These are phyloP conservation scores for Phasianus colchicus DNA, from an alignment of 2,113 vertebrate species.

Conservation along the genomic window DNA sequence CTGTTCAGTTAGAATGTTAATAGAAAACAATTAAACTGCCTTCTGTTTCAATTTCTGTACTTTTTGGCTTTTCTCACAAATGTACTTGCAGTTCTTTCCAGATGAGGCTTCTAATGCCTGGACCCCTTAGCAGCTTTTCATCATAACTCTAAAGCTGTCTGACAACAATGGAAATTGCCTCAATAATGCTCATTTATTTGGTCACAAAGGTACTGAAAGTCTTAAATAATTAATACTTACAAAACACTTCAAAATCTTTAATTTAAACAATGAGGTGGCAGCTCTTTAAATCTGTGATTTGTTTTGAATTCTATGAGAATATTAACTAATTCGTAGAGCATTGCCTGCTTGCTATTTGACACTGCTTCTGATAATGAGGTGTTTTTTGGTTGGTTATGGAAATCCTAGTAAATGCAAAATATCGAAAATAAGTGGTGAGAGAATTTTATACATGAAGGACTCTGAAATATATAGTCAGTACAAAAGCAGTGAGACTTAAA, in stretches of 20 bases:
- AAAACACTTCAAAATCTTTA: background rate
- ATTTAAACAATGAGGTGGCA: background rate
- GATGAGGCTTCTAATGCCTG: background rate
- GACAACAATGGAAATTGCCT: background rate
- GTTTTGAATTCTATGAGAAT: background rate
- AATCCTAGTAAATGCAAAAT: constrained; percentile 6
- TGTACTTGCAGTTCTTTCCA: background rate
- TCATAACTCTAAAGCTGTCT: background rate
- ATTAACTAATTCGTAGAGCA: background rate
- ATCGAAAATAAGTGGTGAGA: background rate
- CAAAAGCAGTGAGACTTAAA: background rate
- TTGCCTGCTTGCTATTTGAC: background rate
- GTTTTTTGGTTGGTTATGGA: background rate
- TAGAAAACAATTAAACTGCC: background rate
- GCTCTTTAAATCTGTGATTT: background rate
- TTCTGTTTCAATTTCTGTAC: background rate
- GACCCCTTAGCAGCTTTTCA: background rate
- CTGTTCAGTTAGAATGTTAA: background rate
- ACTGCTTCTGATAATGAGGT: background rate
- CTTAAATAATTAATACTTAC: background rate
- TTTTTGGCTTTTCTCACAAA: background rate
- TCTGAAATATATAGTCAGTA: background rate
- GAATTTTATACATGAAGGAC: background rate
- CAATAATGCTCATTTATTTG: background rate
- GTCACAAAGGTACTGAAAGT: background rate